Evolutionary conservation across 2,888 invertebrate genomes (phyloP).

Genomic region (Cryptocephalus primarius): DNA sequence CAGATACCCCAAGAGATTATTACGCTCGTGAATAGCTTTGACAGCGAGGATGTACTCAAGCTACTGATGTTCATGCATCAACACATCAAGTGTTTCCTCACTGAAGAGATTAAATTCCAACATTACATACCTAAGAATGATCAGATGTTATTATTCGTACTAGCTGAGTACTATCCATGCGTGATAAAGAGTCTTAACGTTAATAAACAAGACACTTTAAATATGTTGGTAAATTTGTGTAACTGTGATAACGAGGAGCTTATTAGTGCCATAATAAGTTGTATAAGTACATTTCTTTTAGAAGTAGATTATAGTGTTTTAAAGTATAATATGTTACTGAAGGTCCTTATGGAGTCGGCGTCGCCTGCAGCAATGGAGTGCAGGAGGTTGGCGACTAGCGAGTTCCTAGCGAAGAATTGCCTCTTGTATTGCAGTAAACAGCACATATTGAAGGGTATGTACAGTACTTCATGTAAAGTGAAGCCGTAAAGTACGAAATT

Average conservation of each 20-base stretch:
- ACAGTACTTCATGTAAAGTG: too few relatives aligned
- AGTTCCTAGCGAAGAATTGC: constrained; percentile 20
- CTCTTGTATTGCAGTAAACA: constrained; percentile 5
- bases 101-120: constrained; percentile 17
- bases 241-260: constrained; percentile 25
- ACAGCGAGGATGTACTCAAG: constrained; percentile 12
- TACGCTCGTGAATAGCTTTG: constrained; percentile 16
- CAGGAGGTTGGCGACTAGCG: constrained; percentile 23
- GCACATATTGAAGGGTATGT: neutral
- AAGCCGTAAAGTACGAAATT: too few relatives aligned
- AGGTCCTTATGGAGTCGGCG: constrained; percentile 20
- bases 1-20: constrained; percentile 17
- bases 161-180: constrained; percentile 28
- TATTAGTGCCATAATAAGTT: constrained; percentile 24
- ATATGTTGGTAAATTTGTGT: constrained; percentile 23
- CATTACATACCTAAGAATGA: constrained; percentile 17
- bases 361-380: constrained; percentile 23
- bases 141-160: constrained; percentile 19
- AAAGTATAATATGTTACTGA: constrained; percentile 18
- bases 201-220: constrained; percentile 23
- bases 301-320: constrained; percentile 20
- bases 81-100: constrained; percentile 18
- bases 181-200: constrained; percentile 22
- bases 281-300: constrained; percentile 23
- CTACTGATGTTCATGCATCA: constrained; percentile 20